Base-by-base conservation (phyloP, 2,113 vertebrate species). In the Leucosticte australis region DNA sequence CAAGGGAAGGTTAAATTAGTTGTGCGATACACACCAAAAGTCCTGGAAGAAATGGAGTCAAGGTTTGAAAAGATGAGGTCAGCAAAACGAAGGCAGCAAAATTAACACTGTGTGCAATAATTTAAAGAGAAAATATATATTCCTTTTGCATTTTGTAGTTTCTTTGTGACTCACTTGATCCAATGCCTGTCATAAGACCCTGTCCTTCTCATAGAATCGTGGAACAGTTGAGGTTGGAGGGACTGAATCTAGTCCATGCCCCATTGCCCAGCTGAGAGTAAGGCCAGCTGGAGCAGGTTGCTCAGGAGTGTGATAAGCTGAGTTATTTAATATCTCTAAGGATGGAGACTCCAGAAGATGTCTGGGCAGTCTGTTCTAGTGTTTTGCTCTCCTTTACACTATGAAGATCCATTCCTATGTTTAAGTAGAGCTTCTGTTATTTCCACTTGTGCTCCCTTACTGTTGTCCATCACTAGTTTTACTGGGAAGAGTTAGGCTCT, bases 1-100 rank as follows among this genome's bases (percentile, higher is more conserved):
- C 99, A 99, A 97, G 99, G 99, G 17, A 99, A 99, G 55, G 99
- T 99, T 62, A 99, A 99, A 87, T 97, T 99, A 93, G 99, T 99
- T 22, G 99, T 99, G 44, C 98, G 99, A 33, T 99, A 99, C 94
- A 99, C 99, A 28, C 99, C 99, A 21, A 99, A 99, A 94, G 99
- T 99, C 79, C 97, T 99, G 20, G 99, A 99, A 97, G 99, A 99
- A 92, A 99, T 99, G 99, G 99, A 99, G 95, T 99, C 99, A 1
- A 98, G 99, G 90, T 99, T 99, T 97, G 99, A 99, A 96, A 99
- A 99, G 98, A 99, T 99, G 99, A 98, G 99, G 97, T 99, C 99
- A 6, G 99, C 99, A 41, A 99, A 99, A 97, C 99, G 99, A 97
- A 98, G 99, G 90, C 99, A 99, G 98, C 99, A 99, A 97, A 99